phyloP scores from a whole-genome alignment of 1,140 invertebrate genomes.

The Drosophila bocqueti region DNA sequence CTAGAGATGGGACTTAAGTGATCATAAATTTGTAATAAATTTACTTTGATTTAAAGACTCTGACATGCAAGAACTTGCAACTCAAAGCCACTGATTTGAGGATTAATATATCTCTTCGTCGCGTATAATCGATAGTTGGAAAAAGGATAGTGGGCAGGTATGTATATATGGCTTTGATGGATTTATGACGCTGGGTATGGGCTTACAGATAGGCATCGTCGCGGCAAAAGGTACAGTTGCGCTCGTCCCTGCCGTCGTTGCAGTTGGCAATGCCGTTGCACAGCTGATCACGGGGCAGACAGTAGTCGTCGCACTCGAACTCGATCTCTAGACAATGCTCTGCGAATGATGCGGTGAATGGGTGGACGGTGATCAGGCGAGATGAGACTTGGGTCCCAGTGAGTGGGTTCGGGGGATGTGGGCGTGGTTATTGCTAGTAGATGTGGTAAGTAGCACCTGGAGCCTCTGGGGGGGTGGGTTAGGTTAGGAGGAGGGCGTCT shows the following conservation, averaged over 20 bases:
- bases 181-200: not conserved
- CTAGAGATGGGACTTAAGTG: not conserved
- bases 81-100: not conserved
- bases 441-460: slow-evolving; percentile 34
- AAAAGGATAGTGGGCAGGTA: not conserved
- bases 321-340: slow-evolving; percentile 82
- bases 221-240: slow-evolving; percentile 86
- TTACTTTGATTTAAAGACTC: not conserved
- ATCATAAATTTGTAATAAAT: not conserved
- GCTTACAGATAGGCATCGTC: slow-evolving; percentile 83
- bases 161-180: not conserved
- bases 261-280: slow-evolving; percentile 93
- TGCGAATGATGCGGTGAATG: slow-evolving; percentile 58
- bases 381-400: not conserved
- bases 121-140: not conserved
- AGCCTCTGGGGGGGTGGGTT: not conserved
- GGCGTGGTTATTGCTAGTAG: slow-evolving; percentile 19
- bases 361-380: not conserved
- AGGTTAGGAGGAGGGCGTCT: slow-evolving; percentile 8
- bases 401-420: not conserved
- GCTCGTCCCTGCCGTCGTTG: slow-evolving; percentile 91
- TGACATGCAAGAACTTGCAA: too few species aligned
- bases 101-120: not conserved
- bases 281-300: slow-evolving; percentile 88
- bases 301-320: slow-evolving; percentile 88